Conservation (phyloP, 2,888 invertebrate genomes). For the Apamea sordens region DNA sequence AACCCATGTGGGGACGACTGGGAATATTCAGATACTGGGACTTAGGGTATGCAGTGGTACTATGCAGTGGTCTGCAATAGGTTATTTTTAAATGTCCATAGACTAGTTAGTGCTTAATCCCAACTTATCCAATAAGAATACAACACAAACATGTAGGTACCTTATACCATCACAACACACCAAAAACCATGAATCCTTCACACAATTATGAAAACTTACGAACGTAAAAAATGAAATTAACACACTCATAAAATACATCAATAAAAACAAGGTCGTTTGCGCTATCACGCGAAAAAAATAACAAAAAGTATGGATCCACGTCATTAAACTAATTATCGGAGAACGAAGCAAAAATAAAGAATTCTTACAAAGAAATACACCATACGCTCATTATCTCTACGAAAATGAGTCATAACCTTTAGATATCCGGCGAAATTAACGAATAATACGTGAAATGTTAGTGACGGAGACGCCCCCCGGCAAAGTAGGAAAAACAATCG, state of each 20-base stretch:
- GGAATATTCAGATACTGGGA: neutral
- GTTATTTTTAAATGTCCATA: neutral
- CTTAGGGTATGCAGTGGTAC: neutral
- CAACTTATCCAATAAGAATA: slow-evolving; percentile 10
- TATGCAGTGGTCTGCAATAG: neutral
- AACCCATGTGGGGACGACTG: too few species aligned
- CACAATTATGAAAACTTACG: slow-evolving; percentile 28
- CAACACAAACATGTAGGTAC: slow-evolving; percentile 15
- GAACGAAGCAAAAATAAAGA: slow-evolving; percentile 21
- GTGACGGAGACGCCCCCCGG: slow-evolving; percentile 78
- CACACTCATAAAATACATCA: slow-evolving; percentile 48
- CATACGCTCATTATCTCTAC: slow-evolving; percentile 29
- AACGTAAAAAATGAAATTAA: slow-evolving; percentile 41
- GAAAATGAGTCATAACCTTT: slow-evolving; percentile 45
- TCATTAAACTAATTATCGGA: slow-evolving; percentile 61
- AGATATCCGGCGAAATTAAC: slow-evolving; percentile 43
- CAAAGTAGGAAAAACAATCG: slow-evolving; percentile 33
- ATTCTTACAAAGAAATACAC: slow-evolving; percentile 38
- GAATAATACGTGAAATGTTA: slow-evolving; percentile 39
- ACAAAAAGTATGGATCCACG: slow-evolving; percentile 62
- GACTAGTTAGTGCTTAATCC: neutral
- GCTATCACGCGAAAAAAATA: slow-evolving; percentile 51
- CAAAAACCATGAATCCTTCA: slow-evolving; percentile 15
- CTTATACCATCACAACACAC: slow-evolving; percentile 21
- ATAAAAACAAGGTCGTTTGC: slow-evolving; percentile 47